A percentile compares a stretch with the other conserved stretches of the same genome.
phyloP scores from a whole-genome alignment of 2,797 vertebrate genomes.

The Spatula versicolor region DNA sequence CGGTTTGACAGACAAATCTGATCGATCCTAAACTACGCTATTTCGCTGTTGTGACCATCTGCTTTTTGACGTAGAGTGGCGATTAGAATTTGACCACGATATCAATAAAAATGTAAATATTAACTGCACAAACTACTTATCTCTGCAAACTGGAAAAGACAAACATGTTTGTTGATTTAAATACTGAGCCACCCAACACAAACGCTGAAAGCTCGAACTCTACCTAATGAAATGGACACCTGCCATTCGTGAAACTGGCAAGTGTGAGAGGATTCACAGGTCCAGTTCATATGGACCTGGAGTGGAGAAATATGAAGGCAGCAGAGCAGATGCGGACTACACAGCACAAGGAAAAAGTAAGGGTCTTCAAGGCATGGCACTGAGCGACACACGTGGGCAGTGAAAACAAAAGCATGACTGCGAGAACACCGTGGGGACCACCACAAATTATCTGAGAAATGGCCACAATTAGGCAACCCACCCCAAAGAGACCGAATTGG shows the following conservation, averaged over 20 bases:
- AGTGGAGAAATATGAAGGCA: not conserved
- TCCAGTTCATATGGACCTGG: not conserved
- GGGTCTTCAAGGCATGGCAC: not conserved
- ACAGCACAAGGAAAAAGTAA: not conserved
- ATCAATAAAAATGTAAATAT: conserved; percentile 30
- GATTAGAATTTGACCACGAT: conserved; percentile 31
- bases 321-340: not conserved
- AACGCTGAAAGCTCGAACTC: not conserved
- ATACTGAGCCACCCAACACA: not conserved
- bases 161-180: conserved; percentile 7
- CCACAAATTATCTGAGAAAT: not conserved
- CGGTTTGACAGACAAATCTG: conserved; percentile 17
- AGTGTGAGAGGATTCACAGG: not conserved
- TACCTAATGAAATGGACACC: not conserved
- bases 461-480: not conserved
- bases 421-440: not conserved
- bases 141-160: conserved; percentile 21
- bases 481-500: not conserved
- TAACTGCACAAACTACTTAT: conserved; percentile 1
- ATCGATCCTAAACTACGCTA: conserved; percentile 5
- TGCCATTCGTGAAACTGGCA: not conserved
- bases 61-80: not conserved
- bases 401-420: not conserved
- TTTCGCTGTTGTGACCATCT: not conserved
- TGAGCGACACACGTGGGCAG: not conserved